Evolutionary conservation across 2,113 vertebrate species (phyloP).

Genomic region (Aegithalos caudatus): DNA sequence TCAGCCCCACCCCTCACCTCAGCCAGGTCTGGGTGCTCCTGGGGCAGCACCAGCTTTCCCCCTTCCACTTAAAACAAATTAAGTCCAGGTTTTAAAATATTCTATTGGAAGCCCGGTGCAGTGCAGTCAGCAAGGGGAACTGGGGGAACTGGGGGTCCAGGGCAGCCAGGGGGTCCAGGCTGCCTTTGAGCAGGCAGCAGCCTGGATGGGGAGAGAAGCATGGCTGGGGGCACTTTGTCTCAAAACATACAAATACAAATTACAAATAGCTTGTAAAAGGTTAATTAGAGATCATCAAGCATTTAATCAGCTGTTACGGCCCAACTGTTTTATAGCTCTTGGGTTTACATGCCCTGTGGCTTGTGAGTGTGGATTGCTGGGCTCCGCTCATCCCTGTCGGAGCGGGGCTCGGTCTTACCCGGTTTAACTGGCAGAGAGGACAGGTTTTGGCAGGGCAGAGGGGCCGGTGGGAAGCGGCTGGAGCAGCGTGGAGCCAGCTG

Average conservation of each 20-base stretch:
- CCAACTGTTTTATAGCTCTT: slow-evolving; percentile 30
- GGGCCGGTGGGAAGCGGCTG: background rate
- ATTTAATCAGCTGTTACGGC: slow-evolving; percentile 38
- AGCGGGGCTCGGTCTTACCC: rapidly evolving
- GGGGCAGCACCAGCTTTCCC: background rate
- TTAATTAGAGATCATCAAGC: slow-evolving; percentile 53
- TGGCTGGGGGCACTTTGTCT: background rate
- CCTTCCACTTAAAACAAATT: background rate
- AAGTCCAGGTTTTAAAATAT: background rate
- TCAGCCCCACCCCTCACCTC: rapidly evolving
- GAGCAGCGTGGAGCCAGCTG: background rate
- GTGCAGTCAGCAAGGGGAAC: rapidly evolving
- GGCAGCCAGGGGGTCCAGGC: background rate
- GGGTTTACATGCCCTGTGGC: background rate
- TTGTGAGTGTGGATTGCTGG: background rate
- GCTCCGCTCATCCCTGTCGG: background rate
- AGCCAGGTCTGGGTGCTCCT: rapidly evolving
- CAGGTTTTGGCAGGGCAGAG: background rate
- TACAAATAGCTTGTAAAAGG: slow-evolving; percentile 55
- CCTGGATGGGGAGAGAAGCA: background rate
- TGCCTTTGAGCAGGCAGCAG: background rate
- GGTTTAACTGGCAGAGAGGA: background rate
- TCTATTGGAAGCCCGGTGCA: background rate
- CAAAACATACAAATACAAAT: background rate
- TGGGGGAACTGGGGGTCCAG: background rate